phyloP scores from a whole-genome alignment of 2,888 invertebrate species.

The Metacarcinus magister region DNA sequence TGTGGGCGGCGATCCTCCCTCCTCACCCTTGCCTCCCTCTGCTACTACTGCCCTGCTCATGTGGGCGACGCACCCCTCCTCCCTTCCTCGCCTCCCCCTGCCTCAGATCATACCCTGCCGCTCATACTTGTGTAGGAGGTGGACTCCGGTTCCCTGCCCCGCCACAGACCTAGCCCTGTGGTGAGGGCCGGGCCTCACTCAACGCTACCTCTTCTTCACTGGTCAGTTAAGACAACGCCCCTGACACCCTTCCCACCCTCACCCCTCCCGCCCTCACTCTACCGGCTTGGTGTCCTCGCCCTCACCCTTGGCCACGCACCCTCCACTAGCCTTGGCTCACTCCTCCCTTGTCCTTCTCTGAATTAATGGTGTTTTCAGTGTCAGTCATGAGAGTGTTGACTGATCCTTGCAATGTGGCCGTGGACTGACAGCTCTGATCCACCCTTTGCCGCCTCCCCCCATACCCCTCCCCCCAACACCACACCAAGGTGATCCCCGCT shows the following conservation, averaged over 20 bases:
- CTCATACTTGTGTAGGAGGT: not conserved
- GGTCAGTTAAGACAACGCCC: slow-evolving; percentile 51
- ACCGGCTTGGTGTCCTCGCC: not conserved
- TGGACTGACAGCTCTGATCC: not conserved
- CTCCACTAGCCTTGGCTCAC: not conserved
- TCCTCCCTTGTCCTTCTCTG: not conserved
- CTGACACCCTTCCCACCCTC: not conserved
- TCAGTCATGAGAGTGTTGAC: not conserved
- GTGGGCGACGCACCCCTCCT: not conserved
- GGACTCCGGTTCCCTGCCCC: not conserved
- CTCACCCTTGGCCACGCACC: not conserved
- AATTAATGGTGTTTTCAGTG: not conserved
- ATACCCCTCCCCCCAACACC: not conserved
- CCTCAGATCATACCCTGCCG: not conserved
- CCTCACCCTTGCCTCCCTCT: slow-evolving; percentile 5
- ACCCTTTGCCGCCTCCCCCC: not conserved
- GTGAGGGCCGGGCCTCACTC: not conserved
- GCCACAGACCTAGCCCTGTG: not conserved
- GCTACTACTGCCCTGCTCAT: not conserved
- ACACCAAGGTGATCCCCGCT: not conserved
- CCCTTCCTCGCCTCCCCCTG: slow-evolving; percentile 10
- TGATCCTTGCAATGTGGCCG: not conserved
- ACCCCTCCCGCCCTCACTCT: not conserved
- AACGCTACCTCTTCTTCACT: slow-evolving; percentile 33
- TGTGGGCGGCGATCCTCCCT: not conserved